Evolutionary conservation across 2,113 vertebrate genomes (phyloP).

Genomic region (Siniperca knerii): DNA sequence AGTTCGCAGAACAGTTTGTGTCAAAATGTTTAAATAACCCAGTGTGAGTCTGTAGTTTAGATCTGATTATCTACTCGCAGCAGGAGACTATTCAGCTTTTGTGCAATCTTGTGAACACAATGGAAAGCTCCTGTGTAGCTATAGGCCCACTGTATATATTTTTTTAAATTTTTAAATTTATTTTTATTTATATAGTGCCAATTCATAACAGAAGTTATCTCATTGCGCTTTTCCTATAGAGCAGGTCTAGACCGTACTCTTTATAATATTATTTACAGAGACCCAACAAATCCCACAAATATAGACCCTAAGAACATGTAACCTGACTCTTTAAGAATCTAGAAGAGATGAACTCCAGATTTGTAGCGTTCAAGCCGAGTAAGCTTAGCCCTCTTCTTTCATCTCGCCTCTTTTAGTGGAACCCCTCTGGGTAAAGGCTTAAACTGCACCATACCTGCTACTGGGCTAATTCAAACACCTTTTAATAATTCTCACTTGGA

Average conservation of each 20-base stretch:
- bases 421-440: constrained; percentile 52
- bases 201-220: too few species aligned
- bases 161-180: too few species aligned
- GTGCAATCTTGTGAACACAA: background rate
- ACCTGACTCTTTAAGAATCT: constrained; percentile 40
- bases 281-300: background rate
- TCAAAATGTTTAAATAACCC: constrained; percentile 5
- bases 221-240: too few species aligned
- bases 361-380: constrained; percentile 40
- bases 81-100: background rate
- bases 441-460: constrained; percentile 61
- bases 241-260: too few species aligned
- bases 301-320: constrained; percentile 5
- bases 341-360: constrained; percentile 51
- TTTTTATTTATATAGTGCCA: too few species aligned
- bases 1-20: constrained; percentile 22
- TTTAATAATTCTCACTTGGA: constrained; percentile 64
- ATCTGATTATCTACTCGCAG: background rate
- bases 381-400: constrained; percentile 50
- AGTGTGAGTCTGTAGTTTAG: background rate
- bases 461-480: constrained; percentile 67
- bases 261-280: too few species aligned
- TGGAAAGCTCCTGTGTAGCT: background rate
- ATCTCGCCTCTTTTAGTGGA: constrained; percentile 54
- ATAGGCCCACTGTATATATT: background rate